phyloP scores from a whole-genome alignment of 2,888 invertebrate genomes.

The Drosophila bunnanda region DNA sequence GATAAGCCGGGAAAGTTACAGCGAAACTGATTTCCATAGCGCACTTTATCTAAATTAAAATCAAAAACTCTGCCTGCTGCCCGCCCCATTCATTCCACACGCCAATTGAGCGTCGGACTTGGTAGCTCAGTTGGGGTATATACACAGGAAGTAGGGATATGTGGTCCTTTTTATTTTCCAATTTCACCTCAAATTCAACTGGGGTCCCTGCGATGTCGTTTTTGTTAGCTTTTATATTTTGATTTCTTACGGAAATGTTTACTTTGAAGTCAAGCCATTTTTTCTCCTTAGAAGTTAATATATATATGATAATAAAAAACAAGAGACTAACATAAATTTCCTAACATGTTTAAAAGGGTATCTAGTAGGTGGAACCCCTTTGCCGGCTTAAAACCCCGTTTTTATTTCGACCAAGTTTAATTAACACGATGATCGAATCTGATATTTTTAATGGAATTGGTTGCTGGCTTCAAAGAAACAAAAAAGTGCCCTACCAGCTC shows the following conservation, averaged over 20 bases:
- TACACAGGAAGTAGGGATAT: constrained; percentile 3
- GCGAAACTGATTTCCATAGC: constrained; percentile 73
- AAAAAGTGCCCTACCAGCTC: neutral
- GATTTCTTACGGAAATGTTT: no score
- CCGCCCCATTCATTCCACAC: constrained; percentile 42
- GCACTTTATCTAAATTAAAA: constrained; percentile 78
- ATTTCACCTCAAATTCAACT: neutral
- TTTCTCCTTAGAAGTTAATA: neutral
- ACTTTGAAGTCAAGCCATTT: neutral
- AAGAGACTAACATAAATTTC: neutral
- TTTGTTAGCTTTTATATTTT: neutral
- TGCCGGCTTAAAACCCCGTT: neutral
- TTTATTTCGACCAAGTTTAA: constrained; percentile 20
- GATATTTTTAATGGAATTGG: constrained; percentile 32
- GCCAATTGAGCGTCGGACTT: constrained; percentile 14
- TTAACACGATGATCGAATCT: constrained; percentile 44
- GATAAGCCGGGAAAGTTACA: constrained; percentile 66
- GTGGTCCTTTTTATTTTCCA: neutral
- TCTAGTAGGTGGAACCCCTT: neutral
- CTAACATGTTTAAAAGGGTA: neutral
- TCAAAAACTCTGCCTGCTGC: constrained; percentile 58
- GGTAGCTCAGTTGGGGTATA: constrained; percentile 1
- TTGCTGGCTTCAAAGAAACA: neutral
- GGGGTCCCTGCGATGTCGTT: neutral
- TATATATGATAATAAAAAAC: no score